Evolutionary conservation across 2,113 vertebrate species (phyloP).

Genomic region (Zeus faber): DNA sequence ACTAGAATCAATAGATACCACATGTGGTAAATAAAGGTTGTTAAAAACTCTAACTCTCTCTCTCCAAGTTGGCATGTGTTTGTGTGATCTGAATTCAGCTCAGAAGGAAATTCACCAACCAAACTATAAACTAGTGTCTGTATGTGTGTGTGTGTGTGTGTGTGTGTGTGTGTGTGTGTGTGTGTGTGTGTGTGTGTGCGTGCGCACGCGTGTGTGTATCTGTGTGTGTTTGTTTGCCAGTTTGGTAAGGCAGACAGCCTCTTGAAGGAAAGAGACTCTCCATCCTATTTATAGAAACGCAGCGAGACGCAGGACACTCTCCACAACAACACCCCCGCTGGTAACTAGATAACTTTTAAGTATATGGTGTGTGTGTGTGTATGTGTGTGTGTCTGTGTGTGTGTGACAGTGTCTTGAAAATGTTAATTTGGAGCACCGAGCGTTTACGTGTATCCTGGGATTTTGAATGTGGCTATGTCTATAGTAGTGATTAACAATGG

Average conservation of each 20-base stretch:
- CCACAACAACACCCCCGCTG: conserved; percentile 37
- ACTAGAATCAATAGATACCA: too few relatives aligned
- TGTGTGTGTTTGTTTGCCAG: conserved; percentile 8
- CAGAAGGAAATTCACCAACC: too few relatives aligned
- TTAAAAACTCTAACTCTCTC: too few relatives aligned
- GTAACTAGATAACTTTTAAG: conserved; percentile 20
- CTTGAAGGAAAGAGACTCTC: conserved; percentile 40
- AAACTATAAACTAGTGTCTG: too few relatives aligned
- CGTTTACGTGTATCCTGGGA: too few relatives aligned
- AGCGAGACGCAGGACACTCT: conserved; percentile 30
- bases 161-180: background rate
- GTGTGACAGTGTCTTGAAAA: conserved; percentile 1
- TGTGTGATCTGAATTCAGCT: too few relatives aligned
- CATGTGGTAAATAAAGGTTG: too few relatives aligned
- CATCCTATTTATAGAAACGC: conserved; percentile 54
- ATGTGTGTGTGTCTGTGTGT: conserved; percentile 3
- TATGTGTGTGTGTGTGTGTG: too few relatives aligned
- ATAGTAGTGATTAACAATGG: background rate
- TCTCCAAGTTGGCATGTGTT: too few relatives aligned
- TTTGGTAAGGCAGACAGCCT: conserved; percentile 18
- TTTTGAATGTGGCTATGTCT: background rate
- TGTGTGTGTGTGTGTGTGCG: conserved; percentile 9
- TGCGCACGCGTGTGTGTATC: background rate
- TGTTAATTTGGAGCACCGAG: too few relatives aligned
- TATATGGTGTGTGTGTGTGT: conserved; percentile 11